phyloP scores from a whole-genome alignment of 2,113 vertebrate species.

The Paramormyrops kingsleyae region DNA sequence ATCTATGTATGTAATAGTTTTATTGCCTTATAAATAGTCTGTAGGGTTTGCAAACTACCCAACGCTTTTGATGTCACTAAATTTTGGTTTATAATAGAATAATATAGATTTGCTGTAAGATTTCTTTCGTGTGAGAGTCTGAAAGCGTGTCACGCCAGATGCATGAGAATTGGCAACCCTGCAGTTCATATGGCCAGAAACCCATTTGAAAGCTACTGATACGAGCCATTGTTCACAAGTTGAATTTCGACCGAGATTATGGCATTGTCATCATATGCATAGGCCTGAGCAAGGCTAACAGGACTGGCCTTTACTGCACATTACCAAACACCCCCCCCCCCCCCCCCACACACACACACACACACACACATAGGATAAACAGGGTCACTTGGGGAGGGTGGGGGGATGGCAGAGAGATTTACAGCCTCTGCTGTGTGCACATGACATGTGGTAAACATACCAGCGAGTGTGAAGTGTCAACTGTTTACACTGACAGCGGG shows the following conservation, averaged over 20 bases:
- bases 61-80: too few species aligned
- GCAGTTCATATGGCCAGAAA: background rate
- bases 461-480: slow-evolving; percentile 29
- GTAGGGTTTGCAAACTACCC: too few species aligned
- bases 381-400: slow-evolving; percentile 1
- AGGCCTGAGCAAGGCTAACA: background rate
- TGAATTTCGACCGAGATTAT: background rate
- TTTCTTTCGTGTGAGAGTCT: too few species aligned
- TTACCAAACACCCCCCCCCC: background rate
- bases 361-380: slow-evolving; percentile 4
- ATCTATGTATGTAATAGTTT: too few species aligned
- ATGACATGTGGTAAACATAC: slow-evolving; percentile 23
- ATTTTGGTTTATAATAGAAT: too few species aligned
- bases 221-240: background rate
- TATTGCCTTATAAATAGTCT: too few species aligned
- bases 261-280: too few species aligned
- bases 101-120: too few species aligned
- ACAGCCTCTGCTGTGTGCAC: slow-evolving; percentile 2
- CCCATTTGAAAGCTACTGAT: background rate
- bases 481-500: slow-evolving; percentile 37
- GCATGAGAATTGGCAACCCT: too few species aligned
- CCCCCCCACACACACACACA: background rate
- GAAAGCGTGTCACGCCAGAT: too few species aligned
- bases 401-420: slow-evolving; percentile 19
- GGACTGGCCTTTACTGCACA: background rate